Base-by-base conservation (phyloP, 1,140 invertebrate species). In the Drosophila equinoxialis region DNA sequence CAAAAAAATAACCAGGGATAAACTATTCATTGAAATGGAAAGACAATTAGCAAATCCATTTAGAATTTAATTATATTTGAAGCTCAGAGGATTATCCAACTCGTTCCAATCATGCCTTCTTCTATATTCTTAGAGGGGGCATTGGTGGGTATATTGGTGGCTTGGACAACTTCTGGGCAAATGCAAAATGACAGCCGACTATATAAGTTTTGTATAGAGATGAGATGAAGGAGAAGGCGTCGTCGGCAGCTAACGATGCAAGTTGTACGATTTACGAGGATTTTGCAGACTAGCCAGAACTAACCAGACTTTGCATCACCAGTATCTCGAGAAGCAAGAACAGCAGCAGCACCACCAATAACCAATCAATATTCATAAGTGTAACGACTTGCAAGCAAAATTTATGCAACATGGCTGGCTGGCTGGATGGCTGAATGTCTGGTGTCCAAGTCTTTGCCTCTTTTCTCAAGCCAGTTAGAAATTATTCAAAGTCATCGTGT, bases 341-440 rank as follows among this genome's bases (percentile, higher is more conserved):
- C 66, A 35, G 23, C 48, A 54, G 17, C 68, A 35, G 35, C 74
- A 70, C 68, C 70, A 65, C 71, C 82, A 87, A 83, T 87, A 86
- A 79, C 76, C 79, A 86, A 86, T 86, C 79, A 86, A 86, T 86
- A 86, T 86, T 86, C 82, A 87, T 86, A 82, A 86, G 71, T 79
- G 65, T 77, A 85, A 86, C 75, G 79, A 87, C 79, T 79, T 61
- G 65, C 51, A 30, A 68, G 65, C 74, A 61, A 58, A 83, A 79
- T 83, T 84, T 80, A 66, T 80, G 81, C 77, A 70, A 66, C 61
- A 66, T 68, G 41, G 30, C 30, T 26, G 60, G 11, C 13, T 33
- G 51, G 39, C n/a, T 13, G 10, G 37, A 5, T 33, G 51, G 39
- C n/a, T 13, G 10, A 11, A 5, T 39, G 37, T 35, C 1, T 23